These are phyloP conservation scores for Datnioides undecimradiatus DNA, from an alignment of 2,113 vertebrate genomes.

Conservation along the genomic window DNA sequence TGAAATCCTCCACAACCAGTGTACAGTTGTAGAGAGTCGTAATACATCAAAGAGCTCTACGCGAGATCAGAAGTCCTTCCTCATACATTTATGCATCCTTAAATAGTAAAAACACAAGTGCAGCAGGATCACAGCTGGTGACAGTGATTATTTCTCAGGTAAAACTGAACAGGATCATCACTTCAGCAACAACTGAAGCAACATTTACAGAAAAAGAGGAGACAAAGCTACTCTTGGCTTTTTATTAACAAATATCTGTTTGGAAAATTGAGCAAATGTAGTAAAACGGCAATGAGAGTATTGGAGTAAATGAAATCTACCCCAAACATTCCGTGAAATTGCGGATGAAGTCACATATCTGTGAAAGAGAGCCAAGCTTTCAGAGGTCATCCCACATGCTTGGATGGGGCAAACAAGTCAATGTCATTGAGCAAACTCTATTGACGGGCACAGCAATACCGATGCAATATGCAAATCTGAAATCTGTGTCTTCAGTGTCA, in stretches of 20 bases:
- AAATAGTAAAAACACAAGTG: neutral
- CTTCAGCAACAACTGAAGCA: neutral
- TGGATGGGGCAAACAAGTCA: neutral
- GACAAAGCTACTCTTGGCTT: neutral
- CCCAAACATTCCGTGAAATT: neutral
- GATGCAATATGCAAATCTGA: neutral
- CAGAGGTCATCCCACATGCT: neutral
- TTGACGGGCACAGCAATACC: neutral
- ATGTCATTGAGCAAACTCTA: neutral
- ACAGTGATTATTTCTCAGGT: neutral
- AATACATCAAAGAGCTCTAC: neutral
- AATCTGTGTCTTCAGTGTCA: neutral
- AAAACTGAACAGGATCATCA: neutral
- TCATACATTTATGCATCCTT: slow-evolving; percentile 21
- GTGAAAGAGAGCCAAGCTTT: neutral
- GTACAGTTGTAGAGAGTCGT: neutral
- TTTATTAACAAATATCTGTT: neutral
- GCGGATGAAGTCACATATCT: neutral
- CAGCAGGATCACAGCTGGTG: neutral
- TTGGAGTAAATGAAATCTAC: neutral
- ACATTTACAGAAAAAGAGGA: neutral
- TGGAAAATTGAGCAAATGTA: neutral
- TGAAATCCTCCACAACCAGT: neutral
- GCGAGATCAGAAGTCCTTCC: neutral
- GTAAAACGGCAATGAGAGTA: neutral